Conservation (phyloP, 1,140 invertebrate genomes). For the Agrilus planipennis region DNA sequence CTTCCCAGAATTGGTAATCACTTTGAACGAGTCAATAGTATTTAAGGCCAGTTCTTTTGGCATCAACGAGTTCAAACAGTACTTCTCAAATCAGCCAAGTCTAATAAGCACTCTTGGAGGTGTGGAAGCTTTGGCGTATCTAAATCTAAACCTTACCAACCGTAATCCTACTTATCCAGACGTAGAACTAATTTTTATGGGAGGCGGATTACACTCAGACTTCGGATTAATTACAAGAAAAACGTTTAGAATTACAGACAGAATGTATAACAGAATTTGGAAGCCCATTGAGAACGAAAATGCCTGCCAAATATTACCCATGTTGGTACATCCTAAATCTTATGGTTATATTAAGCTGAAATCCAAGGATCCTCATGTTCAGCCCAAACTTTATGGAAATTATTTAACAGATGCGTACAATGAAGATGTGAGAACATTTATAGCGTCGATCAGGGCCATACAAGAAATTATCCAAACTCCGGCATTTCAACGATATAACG, state of each 20-base stretch:
- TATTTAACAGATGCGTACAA: constrained; percentile 38
- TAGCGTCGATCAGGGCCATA: constrained; percentile 25
- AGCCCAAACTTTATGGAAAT: constrained; percentile 50
- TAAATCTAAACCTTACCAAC: constrained; percentile 34
- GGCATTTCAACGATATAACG: constrained; percentile 26
- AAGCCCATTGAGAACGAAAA: constrained; percentile 14
- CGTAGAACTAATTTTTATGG: constrained; percentile 41
- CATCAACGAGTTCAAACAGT: neutral
- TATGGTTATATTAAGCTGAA: constrained; percentile 41
- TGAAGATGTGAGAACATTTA: constrained; percentile 20
- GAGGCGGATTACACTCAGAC: constrained; percentile 26
- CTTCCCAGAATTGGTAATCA: constrained; percentile 11
- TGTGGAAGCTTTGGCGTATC: constrained; percentile 41
- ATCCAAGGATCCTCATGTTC: constrained; percentile 42
- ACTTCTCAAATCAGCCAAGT: neutral
- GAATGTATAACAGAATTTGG: constrained; percentile 13
- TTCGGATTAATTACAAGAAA: constrained; percentile 15
- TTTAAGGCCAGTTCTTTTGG: neutral
- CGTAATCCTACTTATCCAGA: constrained; percentile 29
- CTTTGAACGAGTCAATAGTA: neutral
- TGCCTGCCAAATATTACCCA: constrained; percentile 39
- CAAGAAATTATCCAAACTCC: constrained; percentile 21
- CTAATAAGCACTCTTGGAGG: constrained; percentile 37
- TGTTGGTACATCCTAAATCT: constrained; percentile 47
- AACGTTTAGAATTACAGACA: neutral